Evolutionary conservation across 2,888 invertebrate genomes (phyloP).

Genomic region (Lasioglossum villosulum): DNA sequence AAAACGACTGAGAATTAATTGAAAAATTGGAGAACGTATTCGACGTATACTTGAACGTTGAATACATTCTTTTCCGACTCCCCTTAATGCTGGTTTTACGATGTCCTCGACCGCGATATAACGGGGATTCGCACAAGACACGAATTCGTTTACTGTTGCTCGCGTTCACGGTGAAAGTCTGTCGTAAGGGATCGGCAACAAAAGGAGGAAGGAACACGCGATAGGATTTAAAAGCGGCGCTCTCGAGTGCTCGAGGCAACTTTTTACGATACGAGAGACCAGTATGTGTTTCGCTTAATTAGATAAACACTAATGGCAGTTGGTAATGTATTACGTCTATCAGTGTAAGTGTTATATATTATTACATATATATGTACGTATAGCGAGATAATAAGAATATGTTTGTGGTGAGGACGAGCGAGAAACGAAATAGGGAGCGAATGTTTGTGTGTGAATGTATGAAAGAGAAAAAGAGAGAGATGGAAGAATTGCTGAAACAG

Average conservation of each 20-base stretch:
- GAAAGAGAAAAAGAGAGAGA: constrained; percentile 13
- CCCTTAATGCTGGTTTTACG: constrained; percentile 20
- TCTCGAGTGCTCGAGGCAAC: constrained; percentile 21
- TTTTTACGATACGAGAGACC: constrained; percentile 38
- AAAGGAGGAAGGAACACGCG: neutral
- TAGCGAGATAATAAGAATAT: constrained; percentile 41
- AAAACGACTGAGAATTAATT: neutral
- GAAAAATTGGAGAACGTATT: neutral
- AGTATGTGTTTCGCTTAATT: constrained; percentile 47
- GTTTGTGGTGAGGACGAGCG: constrained; percentile 26
- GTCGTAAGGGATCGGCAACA: constrained; percentile 23
- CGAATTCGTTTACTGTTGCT: constrained; percentile 9
- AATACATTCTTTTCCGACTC: neutral
- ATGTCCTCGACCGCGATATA: constrained; percentile 37
- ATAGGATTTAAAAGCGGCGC: neutral
- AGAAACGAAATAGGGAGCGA: neutral
- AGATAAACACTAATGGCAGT: constrained; percentile 54
- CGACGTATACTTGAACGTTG: neutral
- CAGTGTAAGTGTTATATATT: constrained; percentile 45
- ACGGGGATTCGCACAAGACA: constrained; percentile 24
- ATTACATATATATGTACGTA: neutral
- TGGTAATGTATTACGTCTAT: constrained; percentile 49
- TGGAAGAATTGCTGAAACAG: constrained; percentile 48
- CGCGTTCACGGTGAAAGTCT: constrained; percentile 33
- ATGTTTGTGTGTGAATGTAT: neutral